Evolutionary conservation across 2,797 vertebrate genomes (phyloP), one percentile per base, ranked within the genome.

Genomic region (Macropus fuliginosus): DNA sequence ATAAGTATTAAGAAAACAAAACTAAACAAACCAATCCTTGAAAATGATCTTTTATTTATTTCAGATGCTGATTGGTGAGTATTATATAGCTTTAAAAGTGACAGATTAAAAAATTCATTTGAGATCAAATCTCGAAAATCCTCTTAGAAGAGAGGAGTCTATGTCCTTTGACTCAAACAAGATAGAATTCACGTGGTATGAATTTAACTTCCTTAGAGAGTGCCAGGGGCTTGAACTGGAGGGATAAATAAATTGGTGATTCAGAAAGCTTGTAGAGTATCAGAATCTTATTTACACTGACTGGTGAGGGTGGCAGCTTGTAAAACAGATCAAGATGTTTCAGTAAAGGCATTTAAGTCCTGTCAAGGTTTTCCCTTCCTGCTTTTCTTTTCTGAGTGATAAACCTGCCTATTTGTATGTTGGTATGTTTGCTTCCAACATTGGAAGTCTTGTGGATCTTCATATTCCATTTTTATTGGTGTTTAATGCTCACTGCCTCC

Each of bases 301-400:
- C 90, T 91, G 90, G 52, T 91, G 40, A 95, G 81, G 93, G 91
- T 90, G 92, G 94, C 92, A 96, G 94, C 62, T 95, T 97, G 94
- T 98, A 92, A 96, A 97, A 92, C 97, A 98, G 97, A 97, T 98
- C 96, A 97, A 97, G 96, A 94, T 81, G 55, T 95, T 91, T 96
- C 93, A 91, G 92, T 92, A 29, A 91, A 91, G 91, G 8, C 92
- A 91, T 59, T 93, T 91, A 95, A 97, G 89, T 96, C 93, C 56
- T 40, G 56, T 12, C 91, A 92, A 12, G 56, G 54, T 91, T 62
- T 93, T 91, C 92, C 27, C 74, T 34, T 9, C 54, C 74, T 3
- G 55, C 0, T n/a, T 93, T 54, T 94, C 59, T 57, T 91, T 93
- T 92, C 91, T 91, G 90, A 89, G 59, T 59, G 91, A 95, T 56